Conservation (phyloP, 2,113 vertebrate genomes). For the Bubo scandiacus region DNA sequence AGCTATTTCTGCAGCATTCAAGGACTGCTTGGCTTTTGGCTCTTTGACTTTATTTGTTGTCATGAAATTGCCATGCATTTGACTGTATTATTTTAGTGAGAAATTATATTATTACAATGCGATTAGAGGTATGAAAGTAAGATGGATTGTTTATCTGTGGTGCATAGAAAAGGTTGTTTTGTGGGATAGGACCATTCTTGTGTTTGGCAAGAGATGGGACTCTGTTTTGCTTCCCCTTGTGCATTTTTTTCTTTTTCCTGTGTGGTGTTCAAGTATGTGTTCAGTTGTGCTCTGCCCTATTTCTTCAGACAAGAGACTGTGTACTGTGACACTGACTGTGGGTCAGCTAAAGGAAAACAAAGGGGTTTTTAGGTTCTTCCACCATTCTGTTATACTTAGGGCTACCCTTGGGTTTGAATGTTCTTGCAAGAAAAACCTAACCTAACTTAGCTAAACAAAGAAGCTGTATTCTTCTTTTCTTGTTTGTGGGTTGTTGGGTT, state of each 20-base stretch:
- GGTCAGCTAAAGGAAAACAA: neutral
- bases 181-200: neutral
- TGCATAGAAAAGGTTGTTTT: neutral
- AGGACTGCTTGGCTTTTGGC: conserved; percentile 1
- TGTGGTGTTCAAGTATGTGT: neutral
- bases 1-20: conserved; percentile 19
- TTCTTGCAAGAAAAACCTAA: neutral
- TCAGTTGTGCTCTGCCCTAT: neutral
- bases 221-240: neutral
- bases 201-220: neutral
- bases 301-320: neutral
- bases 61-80: conserved; percentile 13
- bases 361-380: neutral
- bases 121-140: neutral
- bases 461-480: neutral
- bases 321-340: neutral
- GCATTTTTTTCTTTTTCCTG: neutral
- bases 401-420: neutral
- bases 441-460: neutral
- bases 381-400: neutral
- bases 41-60: neutral
- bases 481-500: neutral
- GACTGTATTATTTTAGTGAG: neutral
- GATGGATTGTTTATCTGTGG: neutral
- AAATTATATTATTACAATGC: neutral